Base-by-base conservation (phyloP, 2,888 invertebrate genomes). In the Brenthis hecate region DNA sequence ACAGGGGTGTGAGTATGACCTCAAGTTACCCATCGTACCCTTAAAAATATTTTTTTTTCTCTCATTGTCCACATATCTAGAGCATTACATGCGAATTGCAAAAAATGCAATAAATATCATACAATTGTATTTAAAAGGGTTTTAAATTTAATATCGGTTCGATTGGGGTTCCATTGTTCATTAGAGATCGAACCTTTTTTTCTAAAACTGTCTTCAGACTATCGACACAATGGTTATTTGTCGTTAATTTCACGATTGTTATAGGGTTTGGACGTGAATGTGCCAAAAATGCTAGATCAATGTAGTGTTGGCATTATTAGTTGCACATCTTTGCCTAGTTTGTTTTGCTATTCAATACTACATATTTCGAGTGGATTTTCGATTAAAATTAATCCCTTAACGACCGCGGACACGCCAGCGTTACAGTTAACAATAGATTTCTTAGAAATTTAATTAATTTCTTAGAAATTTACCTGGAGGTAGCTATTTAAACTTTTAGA, bases 1-100 rank as follows among this genome's bases (percentile, higher is more conserved):
- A 89, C 87, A 91, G 86, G 91, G 92, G 92, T 91, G 91, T 89
- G 91, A 91, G 86, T 88, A 86, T 92, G 91, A 92, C 92, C 92
- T 92, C 91, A 91, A 91, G 89, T 89, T 91, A 91, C 91, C 88
- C 88, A 89, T 19, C 75, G 83, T 81, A 86, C 89, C 89, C 88
- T 84, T 77, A 80, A 80, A 76, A 78, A 82, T 81, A 80, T 36
- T 75, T 72, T 78, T 81, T 80, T 79, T 79, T 77, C 73, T 75
- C 69, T 81, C 78, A 84, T 88, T 88, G 86, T 86, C 76, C 74
- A 77, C 69, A 70, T 83, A 90, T 89, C 86, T 90, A 75, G 87
- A 91, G 91, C 87, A 87, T 87, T 88, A 85, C 88, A 85, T 73
- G 73, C 76, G 77, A 84, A 88, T 85, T 77, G 81, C 68, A 81